Percentiles rank a stretch among this genome's conserved stretches.
Conservation (phyloP, 2,797 vertebrate genomes). For the Picus viridis region DNA sequence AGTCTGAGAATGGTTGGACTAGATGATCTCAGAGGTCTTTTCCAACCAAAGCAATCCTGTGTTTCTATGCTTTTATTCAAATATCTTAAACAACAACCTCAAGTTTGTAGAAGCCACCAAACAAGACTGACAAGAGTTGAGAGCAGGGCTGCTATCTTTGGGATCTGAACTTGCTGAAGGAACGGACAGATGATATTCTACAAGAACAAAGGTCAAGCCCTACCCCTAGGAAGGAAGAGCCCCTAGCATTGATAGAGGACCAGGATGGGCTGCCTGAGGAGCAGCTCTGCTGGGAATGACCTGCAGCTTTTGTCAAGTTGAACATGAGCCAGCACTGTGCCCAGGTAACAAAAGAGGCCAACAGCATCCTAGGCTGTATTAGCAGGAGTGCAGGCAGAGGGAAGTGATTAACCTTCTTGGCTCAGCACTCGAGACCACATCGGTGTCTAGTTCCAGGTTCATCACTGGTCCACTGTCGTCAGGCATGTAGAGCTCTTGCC, state of each 20-base stretch:
- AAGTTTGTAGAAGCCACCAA: neutral
- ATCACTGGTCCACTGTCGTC: accelerated
- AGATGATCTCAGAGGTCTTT: too few relatives aligned
- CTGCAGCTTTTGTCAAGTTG: neutral
- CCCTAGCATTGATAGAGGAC: neutral
- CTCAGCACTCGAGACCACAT: neutral
- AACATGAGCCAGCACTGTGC: neutral
- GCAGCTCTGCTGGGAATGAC: neutral
- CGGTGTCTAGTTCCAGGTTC: neutral
- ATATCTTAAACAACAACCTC: neutral
- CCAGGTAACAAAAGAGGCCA: neutral
- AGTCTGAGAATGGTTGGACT: too few relatives aligned
- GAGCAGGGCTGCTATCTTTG: neutral
- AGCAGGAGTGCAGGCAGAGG: neutral
- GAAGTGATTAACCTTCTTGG: neutral
- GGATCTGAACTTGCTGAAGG: neutral
- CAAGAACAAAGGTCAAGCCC: neutral
- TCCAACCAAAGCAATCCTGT: too few relatives aligned
- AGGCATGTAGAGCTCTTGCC: neutral
- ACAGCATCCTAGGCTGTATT: neutral
- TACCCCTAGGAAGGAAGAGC: neutral
- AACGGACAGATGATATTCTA: neutral
- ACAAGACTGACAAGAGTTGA: neutral
- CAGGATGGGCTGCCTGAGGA: neutral
- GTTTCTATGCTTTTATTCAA: neutral